Evolutionary conservation across 1,140 invertebrate genomes (phyloP), one percentile per base, ranked within the genome.

Genomic region (Lerema accius): DNA sequence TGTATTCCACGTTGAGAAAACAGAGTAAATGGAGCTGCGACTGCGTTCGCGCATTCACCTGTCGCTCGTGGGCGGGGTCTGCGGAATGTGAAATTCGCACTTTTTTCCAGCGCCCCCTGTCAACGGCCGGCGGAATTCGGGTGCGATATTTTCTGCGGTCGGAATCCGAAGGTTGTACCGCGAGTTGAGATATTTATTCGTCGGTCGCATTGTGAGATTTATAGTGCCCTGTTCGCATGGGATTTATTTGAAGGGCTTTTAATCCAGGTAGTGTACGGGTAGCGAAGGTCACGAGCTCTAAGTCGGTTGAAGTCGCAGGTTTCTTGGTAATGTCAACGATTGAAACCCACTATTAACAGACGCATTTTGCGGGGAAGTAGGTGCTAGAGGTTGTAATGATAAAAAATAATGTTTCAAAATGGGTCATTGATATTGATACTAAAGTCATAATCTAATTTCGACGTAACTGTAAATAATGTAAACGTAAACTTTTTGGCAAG

Each of bases 1-100:
- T 80, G 73, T 82, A 84, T 86, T 83, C 80, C 69, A 74, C 55
- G 73, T 67, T 71, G 70, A 46, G 76, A 79, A 86, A 81, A 84
- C 77, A 84, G 80, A 82, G 65, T 72, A 77, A 73, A 48, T 76
- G 74, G 78, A 81, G 68, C 75, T 74, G 10, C 37, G 46, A 68
- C 79, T 84, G 80, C 81, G 81, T 67, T 55, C 75, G 78, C 79
- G 82, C 82, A 87, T 84, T 86, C 86, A 89, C 80, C 82, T 88
- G 84, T 86, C 84, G 64, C 60, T 48, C 66, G 79, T 82, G 83
- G 79, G 85, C 76, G 82, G 71, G 67, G 83, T 65, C 64, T 23
- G 14, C 23, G 67, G 79, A 76, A 82, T 82, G 74, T 68, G 69
- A 62, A 56, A 76, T 80, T 79, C 85, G 69, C 80, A 75, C 78